Evolutionary conservation across 2,888 invertebrate genomes (phyloP).

Genomic region (Diogma glabrata): DNA sequence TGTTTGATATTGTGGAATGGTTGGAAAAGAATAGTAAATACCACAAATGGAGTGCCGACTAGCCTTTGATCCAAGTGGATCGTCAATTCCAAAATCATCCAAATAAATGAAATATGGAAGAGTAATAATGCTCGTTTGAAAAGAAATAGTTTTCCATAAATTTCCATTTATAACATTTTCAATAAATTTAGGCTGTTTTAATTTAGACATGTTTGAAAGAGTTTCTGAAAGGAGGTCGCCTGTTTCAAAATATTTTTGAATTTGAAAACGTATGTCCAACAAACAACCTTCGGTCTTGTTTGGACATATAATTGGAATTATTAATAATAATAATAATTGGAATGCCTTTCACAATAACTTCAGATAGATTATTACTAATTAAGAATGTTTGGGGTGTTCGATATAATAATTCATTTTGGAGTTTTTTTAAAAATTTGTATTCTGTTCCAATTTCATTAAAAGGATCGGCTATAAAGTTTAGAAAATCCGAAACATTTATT

Average conservation of each 20-base stretch:
- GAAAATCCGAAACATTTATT: too few species aligned
- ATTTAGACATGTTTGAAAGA: neutral
- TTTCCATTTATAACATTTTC: neutral
- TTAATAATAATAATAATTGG: too few species aligned
- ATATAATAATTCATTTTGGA: neutral
- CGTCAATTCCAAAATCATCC: neutral
- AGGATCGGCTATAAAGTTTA: too few species aligned
- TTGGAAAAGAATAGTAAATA: neutral
- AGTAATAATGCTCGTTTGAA: neutral
- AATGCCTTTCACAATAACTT: neutral
- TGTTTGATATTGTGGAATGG: neutral
- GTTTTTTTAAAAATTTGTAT: neutral
- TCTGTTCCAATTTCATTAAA: too few species aligned
- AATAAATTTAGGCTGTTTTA: neutral
- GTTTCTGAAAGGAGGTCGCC: neutral
- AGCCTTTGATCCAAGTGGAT: neutral
- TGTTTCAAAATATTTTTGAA: neutral
- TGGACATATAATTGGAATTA: neutral
- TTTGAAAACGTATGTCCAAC: neutral
- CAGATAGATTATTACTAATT: neutral
- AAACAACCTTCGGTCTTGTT: neutral
- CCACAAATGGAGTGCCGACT: neutral
- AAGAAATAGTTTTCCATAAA: neutral
- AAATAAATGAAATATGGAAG: neutral
- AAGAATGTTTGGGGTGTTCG: neutral